phyloP scores from a whole-genome alignment of 2,888 invertebrate genomes.

The Caenorhabditis macrosperma region DNA sequence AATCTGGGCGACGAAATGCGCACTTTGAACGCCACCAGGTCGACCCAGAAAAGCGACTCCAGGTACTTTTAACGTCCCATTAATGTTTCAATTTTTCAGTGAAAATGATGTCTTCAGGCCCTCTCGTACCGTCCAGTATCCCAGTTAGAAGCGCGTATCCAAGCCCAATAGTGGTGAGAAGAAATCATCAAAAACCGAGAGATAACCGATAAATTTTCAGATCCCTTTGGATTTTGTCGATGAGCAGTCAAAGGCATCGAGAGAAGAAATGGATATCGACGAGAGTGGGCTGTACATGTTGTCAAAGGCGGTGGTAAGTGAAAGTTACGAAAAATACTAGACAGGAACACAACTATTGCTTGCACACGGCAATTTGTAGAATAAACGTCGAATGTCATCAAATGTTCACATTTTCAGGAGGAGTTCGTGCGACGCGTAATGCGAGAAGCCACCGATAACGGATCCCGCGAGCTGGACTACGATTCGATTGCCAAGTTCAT shows the following conservation, averaged over 20 bases:
- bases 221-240: constrained; percentile 40
- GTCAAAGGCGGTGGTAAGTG: constrained; percentile 46
- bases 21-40: no score
- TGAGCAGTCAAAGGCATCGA: constrained; percentile 1
- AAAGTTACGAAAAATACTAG: neutral
- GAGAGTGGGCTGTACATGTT: constrained; percentile 34
- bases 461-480: constrained; percentile 20
- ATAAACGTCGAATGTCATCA: no score
- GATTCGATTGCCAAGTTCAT: constrained; percentile 38
- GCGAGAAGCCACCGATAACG: constrained; percentile 5
- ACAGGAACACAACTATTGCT: neutral
- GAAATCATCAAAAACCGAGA: neutral
- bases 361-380: neutral
- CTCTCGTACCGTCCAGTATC: constrained; percentile 13
- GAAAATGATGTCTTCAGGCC: constrained; percentile 28
- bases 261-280: constrained; percentile 26
- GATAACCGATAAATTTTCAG: neutral
- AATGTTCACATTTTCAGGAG: constrained; percentile 56
- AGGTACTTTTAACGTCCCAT: no score
- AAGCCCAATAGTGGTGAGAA: constrained; percentile 9
- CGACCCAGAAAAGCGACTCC: no score
- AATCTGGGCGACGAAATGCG: no score
- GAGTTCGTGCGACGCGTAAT: constrained; percentile 28
- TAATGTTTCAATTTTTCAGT: neutral
- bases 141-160: neutral